These are phyloP conservation scores for Acanthornis magna DNA, from an alignment of 2,797 vertebrate genomes.

Conservation along the genomic window DNA sequence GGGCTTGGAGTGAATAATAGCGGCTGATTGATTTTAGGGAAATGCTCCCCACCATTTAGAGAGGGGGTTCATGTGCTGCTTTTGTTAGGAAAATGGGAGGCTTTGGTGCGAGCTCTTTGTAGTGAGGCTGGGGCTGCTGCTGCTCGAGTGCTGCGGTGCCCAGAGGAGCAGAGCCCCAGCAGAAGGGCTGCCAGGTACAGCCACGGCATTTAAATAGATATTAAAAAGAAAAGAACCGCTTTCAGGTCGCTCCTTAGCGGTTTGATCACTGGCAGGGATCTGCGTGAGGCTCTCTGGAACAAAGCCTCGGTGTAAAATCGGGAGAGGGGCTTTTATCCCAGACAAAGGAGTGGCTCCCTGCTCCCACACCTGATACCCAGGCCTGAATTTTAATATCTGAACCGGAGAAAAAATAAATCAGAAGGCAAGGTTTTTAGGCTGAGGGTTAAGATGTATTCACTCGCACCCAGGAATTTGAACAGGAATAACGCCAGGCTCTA, in stretches of 20 bases:
- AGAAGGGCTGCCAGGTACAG: constrained; percentile 33
- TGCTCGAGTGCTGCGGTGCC: not conserved
- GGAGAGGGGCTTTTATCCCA: not conserved
- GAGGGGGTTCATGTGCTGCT: constrained; percentile 50
- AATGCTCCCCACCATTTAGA: constrained; percentile 38
- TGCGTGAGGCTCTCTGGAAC: not conserved
- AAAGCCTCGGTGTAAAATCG: not conserved
- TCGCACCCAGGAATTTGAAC: not conserved
- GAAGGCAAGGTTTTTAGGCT: not conserved
- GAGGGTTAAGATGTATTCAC: not conserved
- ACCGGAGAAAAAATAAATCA: not conserved
- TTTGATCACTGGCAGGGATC: not conserved
- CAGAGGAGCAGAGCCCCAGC: not conserved
- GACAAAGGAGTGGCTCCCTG: not conserved
- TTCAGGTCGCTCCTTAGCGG: not conserved
- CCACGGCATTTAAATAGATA: not conserved
- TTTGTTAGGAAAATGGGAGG: constrained; percentile 62
- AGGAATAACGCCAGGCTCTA: not conserved
- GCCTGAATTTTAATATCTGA: not conserved
- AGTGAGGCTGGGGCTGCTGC: not conserved
- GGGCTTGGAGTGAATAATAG: constrained; percentile 64
- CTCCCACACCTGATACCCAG: constrained; percentile 1
- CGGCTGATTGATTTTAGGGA: constrained; percentile 73
- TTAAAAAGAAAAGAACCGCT: not conserved
- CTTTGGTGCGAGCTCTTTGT: constrained; percentile 42